These are phyloP conservation scores for Heliothis peltigera DNA, from an alignment of 2,888 invertebrate species.

Conservation along the genomic window DNA sequence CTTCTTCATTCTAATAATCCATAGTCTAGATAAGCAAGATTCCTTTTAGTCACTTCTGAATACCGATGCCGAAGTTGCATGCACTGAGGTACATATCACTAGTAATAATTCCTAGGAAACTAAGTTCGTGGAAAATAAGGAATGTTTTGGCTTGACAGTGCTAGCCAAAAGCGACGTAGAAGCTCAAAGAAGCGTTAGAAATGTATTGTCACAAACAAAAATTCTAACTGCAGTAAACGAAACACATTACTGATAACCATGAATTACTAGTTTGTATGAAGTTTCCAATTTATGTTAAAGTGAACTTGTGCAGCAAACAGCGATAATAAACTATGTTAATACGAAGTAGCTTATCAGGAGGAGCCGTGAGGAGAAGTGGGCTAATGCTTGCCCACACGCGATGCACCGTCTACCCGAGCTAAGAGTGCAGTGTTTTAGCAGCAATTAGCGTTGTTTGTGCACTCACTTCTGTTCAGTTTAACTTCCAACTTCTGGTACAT, in stretches of 20 bases:
- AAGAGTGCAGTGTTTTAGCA: conserved; percentile 31
- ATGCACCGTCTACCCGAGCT: conserved; percentile 27
- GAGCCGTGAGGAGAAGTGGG: conserved; percentile 50
- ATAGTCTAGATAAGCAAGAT: conserved; percentile 10
- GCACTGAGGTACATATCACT: not conserved
- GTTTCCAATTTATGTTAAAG: conserved; percentile 5
- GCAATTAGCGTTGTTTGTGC: conserved; percentile 47
- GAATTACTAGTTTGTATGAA: too few relatives aligned
- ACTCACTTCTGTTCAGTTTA: too few relatives aligned
- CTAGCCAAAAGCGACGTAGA: too few relatives aligned
- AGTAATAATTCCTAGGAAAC: too few relatives aligned
- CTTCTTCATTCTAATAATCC: not conserved
- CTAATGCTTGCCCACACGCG: conserved; percentile 54
- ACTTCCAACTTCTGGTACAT: conserved; percentile 8
- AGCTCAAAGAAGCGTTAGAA: too few relatives aligned
- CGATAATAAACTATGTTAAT: conserved; percentile 22
- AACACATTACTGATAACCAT: too few relatives aligned
- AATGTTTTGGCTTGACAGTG: too few relatives aligned
- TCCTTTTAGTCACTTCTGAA: conserved; percentile 3
- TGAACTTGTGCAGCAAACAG: conserved; percentile 8
- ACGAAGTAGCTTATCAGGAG: conserved; percentile 28
- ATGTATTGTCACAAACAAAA: too few relatives aligned
- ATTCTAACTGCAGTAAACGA: too few relatives aligned
- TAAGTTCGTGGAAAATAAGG: too few relatives aligned
- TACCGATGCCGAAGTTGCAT: not conserved